phyloP scores from a whole-genome alignment of 2,888 invertebrate species.

The Ectemnius cavifrons region DNA sequence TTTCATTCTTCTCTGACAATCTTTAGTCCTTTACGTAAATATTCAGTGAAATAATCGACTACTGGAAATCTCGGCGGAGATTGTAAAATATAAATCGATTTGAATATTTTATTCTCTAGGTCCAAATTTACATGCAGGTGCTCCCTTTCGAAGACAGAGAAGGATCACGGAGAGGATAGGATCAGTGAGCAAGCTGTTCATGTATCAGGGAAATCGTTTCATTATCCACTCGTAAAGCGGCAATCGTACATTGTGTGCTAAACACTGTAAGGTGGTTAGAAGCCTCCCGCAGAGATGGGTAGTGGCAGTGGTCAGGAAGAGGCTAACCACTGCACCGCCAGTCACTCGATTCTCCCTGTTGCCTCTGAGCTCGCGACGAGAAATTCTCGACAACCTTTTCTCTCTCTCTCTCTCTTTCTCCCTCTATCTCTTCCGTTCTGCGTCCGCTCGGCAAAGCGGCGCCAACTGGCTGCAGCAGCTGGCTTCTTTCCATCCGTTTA shows the following conservation, averaged over 20 bases:
- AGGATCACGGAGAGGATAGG: no score
- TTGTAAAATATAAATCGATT: no score
- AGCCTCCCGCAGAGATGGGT: slow-evolving; percentile 45
- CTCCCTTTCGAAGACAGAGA: no score
- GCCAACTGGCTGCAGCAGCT: slow-evolving; percentile 48
- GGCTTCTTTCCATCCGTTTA: slow-evolving; percentile 45
- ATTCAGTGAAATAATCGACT: no score
- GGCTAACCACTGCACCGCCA: slow-evolving; percentile 23
- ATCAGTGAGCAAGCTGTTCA: slow-evolving; percentile 25
- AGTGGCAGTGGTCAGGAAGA: slow-evolving; percentile 4
- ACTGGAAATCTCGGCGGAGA: no score
- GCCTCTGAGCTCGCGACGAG: no score
- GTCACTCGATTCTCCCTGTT: slow-evolving; percentile 28
- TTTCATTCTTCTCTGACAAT: no score
- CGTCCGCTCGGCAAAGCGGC: slow-evolving; percentile 43
- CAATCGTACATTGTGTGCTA: slow-evolving; percentile 60
- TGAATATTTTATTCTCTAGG: no score
- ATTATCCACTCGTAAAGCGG: slow-evolving; percentile 55
- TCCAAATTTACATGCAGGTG: background rate
- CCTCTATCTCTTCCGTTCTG: no score
- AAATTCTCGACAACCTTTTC: no score
- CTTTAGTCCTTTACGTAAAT: no score
- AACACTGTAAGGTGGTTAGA: slow-evolving; percentile 46
- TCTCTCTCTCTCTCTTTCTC: no score
- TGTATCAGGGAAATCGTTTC: slow-evolving; percentile 57